These are phyloP conservation scores for Aspiorhynchus laticeps DNA, from an alignment of 2,113 vertebrate species.

Conservation along the genomic window DNA sequence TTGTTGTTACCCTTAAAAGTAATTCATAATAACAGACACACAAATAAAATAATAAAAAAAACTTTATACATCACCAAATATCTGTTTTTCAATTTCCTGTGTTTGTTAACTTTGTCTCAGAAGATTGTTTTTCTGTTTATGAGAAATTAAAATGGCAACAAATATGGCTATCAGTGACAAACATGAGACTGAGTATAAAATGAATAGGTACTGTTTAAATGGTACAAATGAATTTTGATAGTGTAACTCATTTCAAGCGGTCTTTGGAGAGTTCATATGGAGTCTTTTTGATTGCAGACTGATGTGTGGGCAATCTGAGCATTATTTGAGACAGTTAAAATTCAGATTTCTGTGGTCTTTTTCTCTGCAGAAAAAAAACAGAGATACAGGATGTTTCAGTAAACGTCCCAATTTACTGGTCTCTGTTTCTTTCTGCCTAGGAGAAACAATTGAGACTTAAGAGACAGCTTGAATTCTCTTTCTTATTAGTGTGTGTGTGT, in stretches of 20 bases:
- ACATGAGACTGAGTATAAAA: no score
- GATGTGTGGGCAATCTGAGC: neutral
- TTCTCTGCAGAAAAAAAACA: neutral
- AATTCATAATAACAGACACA: no score
- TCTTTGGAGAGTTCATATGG: neutral
- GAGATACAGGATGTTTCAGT: neutral
- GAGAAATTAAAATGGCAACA: neutral
- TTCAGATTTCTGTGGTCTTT: neutral
- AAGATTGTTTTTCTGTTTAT: neutral
- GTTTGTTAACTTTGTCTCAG: neutral
- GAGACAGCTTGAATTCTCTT: constrained; percentile 2
- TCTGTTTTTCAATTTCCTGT: neutral
- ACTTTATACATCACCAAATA: neutral
- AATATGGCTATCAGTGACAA: no score
- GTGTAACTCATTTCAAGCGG: neutral
- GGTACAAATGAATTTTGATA: neutral
- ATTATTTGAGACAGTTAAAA: neutral
- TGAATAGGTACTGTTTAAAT: no score
- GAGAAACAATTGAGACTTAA: neutral
- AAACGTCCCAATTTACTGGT: neutral
- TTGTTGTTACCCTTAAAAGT: neutral
- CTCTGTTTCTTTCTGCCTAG: neutral
- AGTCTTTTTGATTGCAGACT: neutral
- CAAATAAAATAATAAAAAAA: neutral
- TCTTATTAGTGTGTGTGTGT: constrained; percentile 41